Evolutionary conservation across 2,113 vertebrate genomes (phyloP).

Genomic region (Zapus hudsonius): DNA sequence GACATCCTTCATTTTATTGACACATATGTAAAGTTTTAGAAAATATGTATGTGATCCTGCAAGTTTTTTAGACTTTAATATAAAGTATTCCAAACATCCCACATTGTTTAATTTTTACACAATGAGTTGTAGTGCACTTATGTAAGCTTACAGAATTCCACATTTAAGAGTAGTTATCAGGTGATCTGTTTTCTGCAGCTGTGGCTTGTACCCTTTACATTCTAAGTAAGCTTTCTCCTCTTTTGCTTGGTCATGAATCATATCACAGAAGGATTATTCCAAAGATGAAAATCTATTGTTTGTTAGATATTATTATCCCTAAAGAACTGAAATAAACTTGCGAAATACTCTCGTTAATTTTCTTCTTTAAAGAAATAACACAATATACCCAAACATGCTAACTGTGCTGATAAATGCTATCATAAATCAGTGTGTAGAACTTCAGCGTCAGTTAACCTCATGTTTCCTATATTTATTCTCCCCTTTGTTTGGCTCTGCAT

Average conservation of each 20-base stretch:
- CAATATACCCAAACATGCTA: neutral
- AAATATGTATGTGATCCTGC: neutral
- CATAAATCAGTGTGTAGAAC: neutral
- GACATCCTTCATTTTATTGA: neutral
- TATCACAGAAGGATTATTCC: neutral
- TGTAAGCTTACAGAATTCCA: neutral
- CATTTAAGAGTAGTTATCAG: constrained; percentile 14
- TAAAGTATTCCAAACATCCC: constrained; percentile 25
- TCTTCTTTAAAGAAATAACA: neutral
- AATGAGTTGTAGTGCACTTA: neutral
- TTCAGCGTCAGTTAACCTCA: neutral
- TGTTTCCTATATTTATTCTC: constrained; percentile 12
- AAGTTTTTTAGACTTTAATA: constrained; percentile 21
- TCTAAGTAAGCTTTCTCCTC: neutral
- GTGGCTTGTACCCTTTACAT: neutral
- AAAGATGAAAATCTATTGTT: constrained; percentile 35
- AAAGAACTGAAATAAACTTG: constrained; percentile 2
- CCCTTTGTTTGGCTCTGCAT: constrained; percentile 25
- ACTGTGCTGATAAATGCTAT: neutral
- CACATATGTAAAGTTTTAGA: neutral
- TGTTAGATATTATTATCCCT: neutral
- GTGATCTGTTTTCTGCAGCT: neutral
- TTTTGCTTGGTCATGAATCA: too few relatives aligned
- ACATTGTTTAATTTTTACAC: constrained; percentile 17
- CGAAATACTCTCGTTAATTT: neutral